Evolutionary conservation across 1,140 invertebrate genomes (phyloP), one percentile per base, ranked within the genome.

Genomic region (Cotesia chilonis): DNA sequence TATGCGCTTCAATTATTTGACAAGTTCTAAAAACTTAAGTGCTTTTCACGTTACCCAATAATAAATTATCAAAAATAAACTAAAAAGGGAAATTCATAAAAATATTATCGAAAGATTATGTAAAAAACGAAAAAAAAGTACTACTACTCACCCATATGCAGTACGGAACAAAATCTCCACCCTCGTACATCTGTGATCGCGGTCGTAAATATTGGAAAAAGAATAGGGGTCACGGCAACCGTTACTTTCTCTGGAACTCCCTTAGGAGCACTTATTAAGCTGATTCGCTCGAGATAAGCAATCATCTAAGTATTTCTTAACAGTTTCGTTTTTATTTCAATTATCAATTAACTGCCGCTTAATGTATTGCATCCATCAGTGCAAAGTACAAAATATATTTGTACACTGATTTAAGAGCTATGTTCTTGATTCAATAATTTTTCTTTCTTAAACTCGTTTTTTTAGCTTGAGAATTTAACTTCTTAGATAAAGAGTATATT

Each of bases 271-370:
- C 82, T 84, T 83, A 85, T 87, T 85, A 83, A 79, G 74, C 75
- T 79, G 79, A 83, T 83, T 85, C 83, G 82, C 80, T 81, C 74
- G 79, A 77, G 75, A 59, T 78, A 78, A 74, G 75, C 83, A 84
- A 85, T 86, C 79, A 82, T 83, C 82, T 81, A 82, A 87, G 81
- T 83, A 85, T 84, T 83, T 81, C 77, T 77, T 81, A 82, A 82
- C 75, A 76, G 54, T 14, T 73, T 70, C 72, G 55, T 75, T 72
- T 70, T 66, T 74, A 67, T 28, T 71, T 68, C 71, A 75, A 79
- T 80, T 78, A 20, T 69, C 71, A 20, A 52, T 57, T 63, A 37
- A 64, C 51, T 35, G 54, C 47, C 36, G 17, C n/a, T n/a, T 57
- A 9, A 17, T 20, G 12, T 55, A n/a, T 5, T 55, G n/a, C 1